phyloP scores from a whole-genome alignment of 2,888 invertebrate genomes.

The Plagodis dolabraria region DNA sequence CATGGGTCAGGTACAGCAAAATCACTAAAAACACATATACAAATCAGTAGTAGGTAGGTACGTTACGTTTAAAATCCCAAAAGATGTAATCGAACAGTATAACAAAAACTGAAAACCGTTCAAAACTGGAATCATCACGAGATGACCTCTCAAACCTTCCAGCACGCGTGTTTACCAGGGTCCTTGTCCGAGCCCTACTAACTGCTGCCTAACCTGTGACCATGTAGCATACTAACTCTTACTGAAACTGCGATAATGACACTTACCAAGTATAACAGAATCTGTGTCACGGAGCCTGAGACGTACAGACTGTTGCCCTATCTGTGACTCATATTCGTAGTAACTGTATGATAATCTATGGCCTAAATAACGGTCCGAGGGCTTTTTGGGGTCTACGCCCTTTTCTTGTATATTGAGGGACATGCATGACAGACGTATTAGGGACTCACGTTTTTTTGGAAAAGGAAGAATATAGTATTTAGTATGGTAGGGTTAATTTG shows the following conservation, averaged over 20 bases:
- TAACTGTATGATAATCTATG: background rate
- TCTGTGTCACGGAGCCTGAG: constrained; percentile 10
- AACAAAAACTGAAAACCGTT: background rate
- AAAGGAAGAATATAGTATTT: background rate
- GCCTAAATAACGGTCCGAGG: constrained; percentile 50
- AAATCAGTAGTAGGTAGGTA: no score
- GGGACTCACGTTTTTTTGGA: constrained; percentile 2
- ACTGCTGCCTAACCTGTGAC: no score
- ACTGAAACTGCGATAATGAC: background rate
- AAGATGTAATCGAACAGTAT: no score
- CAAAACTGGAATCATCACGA: background rate
- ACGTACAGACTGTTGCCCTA: background rate
- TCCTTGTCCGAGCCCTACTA: constrained; percentile 54
- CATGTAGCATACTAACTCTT: no score
- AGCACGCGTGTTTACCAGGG: constrained; percentile 37
- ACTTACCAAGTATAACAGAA: background rate
- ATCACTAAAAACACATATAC: no score
- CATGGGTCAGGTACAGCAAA: no score
- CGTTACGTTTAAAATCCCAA: no score
- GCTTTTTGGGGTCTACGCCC: constrained; percentile 33
- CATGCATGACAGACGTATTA: constrained; percentile 26
- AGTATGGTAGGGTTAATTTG: background rate
- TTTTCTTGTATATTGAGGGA: constrained; percentile 34
- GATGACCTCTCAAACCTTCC: constrained; percentile 8
- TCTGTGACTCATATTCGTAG: background rate